Evolutionary conservation across 2,797 vertebrate species (phyloP), one percentile per base, ranked within the genome.

Genomic region (Chelon labrosus): DNA sequence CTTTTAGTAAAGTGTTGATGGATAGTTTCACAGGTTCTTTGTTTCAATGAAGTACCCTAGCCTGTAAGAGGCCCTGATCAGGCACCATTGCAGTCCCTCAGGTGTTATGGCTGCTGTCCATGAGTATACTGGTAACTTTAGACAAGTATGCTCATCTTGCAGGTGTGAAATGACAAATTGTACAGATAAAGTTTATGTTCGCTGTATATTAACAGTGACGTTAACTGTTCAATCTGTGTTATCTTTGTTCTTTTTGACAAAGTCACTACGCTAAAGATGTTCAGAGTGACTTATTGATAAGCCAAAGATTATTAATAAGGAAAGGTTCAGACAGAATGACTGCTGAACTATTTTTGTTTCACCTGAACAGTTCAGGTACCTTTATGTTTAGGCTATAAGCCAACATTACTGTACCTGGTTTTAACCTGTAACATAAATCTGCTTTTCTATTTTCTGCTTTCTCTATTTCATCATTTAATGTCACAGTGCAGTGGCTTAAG

Each of bases 131-230:
- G 39, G 53, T 54, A n/a, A 46, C 4, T 17, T 20, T 13, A 35
- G 8, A 44, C 42, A 0, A 62, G 13, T 9, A 2, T n/a, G 41
- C 39, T 62, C 16, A 27, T 37, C 35, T 58, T 39, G 53, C 42
- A 22, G 54, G 9, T 44, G 42, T 6, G 16, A 44, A 17, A 17
- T n/a, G 16, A 17, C 42, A 44, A 44, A 17, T 12, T 44, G 16
- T 8, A 44, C 42, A 44, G 16, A 17, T 44, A 2, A 44, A 12
- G 2, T 47, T 31, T 2, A 22, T 56, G 25, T 37, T 27, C 5
- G 2, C n/a, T 54, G 0, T 0, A 5, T 11, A 19, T 25, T 1
- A 47, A 22, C 63, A 17, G 59, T 61, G 20, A 49, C 0, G 11
- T 20, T 25, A 10, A 17, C 3, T 0, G 38, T 60, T 61, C 61